phyloP scores from a whole-genome alignment of 2,888 invertebrate species.

The Glyphotaelius pellucidus region DNA sequence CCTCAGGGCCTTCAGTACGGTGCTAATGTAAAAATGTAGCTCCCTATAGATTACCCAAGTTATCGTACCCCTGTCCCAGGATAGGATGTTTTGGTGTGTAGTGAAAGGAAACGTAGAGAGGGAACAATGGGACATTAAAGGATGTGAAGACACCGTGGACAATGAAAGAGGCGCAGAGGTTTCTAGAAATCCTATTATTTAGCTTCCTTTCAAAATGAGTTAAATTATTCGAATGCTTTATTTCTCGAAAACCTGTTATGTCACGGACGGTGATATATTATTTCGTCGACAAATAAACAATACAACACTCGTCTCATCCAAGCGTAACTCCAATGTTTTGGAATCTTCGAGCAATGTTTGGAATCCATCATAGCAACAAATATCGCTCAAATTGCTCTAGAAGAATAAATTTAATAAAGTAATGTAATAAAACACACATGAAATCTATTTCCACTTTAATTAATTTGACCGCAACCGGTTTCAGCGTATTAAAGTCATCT shows the following conservation, averaged over 20 bases:
- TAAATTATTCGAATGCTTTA: not conserved
- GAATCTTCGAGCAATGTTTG: too few species aligned
- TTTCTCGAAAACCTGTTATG: not conserved
- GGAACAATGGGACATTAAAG: slow-evolving; percentile 33
- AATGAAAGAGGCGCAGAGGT: slow-evolving; percentile 3
- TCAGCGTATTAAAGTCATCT: too few species aligned
- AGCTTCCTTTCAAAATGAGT: not conserved
- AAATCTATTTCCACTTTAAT: too few species aligned
- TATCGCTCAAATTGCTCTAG: too few species aligned
- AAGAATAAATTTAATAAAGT: too few species aligned
- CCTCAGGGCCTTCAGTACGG: too few species aligned
- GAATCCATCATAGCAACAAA: not conserved
- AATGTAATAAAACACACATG: too few species aligned
- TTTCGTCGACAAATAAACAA: not conserved
- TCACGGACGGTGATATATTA: not conserved
- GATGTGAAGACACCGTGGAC: slow-evolving; percentile 37
- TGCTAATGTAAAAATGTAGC: not conserved
- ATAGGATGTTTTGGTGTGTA: not conserved
- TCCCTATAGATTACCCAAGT: not conserved
- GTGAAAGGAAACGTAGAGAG: slow-evolving; percentile 3
- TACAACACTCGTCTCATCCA: not conserved
- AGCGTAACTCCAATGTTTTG: not conserved
- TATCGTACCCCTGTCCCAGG: not conserved
- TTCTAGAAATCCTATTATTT: not conserved
- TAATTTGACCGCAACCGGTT: too few species aligned